phyloP scores from a whole-genome alignment of 2,888 invertebrate genomes.

The Pristionchus japonicus region DNA sequence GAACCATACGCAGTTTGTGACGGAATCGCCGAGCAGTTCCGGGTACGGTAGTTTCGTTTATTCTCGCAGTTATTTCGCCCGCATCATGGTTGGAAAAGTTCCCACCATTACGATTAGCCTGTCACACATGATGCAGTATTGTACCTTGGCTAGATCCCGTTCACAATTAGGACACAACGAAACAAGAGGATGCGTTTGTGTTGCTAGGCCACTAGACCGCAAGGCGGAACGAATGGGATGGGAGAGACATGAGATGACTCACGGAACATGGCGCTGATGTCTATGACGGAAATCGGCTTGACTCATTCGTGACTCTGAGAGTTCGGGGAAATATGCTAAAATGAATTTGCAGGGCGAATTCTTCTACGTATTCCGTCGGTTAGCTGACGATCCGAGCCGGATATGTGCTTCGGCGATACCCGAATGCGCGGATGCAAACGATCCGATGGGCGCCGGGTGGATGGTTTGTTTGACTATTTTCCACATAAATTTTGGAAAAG shows the following conservation, averaged over 20 bases:
- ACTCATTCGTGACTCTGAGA: not conserved
- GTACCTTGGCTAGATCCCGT: not conserved
- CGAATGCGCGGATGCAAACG: constrained; percentile 78
- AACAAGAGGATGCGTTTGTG: not conserved
- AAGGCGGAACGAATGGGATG: too few species aligned
- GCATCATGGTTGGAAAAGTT: too few species aligned
- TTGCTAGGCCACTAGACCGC: not conserved
- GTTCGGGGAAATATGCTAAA: too few species aligned
- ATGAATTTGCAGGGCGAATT: constrained; percentile 66
- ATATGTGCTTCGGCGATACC: constrained; percentile 68
- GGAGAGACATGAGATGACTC: not conserved
- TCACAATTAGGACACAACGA: not conserved
- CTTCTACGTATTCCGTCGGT: constrained; percentile 69
- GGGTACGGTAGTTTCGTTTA: constrained; percentile 51
- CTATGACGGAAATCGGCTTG: not conserved
- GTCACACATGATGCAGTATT: not conserved
- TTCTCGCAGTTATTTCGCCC: not conserved
- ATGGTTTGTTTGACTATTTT: too few species aligned
- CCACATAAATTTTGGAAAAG: too few species aligned
- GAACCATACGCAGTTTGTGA: constrained; percentile 67
- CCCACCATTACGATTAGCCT: too few species aligned
- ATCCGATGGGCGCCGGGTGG: constrained; percentile 70
- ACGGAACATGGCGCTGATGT: not conserved
- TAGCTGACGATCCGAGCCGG: constrained; percentile 61
- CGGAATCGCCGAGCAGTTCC: constrained; percentile 71